phyloP scores from a whole-genome alignment of 37 sponge, comb jelly and placozoan genomes.

The Cladorhizidae sp. region DNA sequence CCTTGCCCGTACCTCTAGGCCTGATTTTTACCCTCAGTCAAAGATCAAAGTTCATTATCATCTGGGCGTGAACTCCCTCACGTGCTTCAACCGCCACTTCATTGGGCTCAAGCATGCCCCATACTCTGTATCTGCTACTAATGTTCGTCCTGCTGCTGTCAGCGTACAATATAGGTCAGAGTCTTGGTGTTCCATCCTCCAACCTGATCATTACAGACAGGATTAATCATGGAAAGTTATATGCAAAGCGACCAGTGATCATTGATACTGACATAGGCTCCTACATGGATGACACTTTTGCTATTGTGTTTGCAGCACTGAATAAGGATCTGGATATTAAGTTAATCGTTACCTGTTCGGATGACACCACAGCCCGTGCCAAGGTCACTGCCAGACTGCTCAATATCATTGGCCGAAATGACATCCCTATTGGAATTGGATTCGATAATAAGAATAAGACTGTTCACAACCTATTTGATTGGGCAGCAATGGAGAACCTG shows the following conservation, averaged over 20 bases:
- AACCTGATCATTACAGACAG: too few species aligned
- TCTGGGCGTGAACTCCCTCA: too few species aligned
- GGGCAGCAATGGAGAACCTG: slow-evolving; percentile 52
- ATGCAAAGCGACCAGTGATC: slow-evolving; percentile 65
- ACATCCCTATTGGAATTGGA: slow-evolving; percentile 81
- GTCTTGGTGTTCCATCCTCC: too few species aligned
- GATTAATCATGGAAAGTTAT: too few species aligned
- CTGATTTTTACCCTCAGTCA: too few species aligned
- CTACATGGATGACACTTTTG: slow-evolving; percentile 67
- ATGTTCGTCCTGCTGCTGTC: too few species aligned
- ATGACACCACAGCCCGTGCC: slow-evolving; percentile 70
- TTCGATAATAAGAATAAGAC: slow-evolving; percentile 24
- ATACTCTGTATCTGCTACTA: too few species aligned
- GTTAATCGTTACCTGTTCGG: slow-evolving; percentile 67
- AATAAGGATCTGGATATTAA: slow-evolving; percentile 54
- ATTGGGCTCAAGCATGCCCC: too few species aligned
- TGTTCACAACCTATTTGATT: slow-evolving; percentile 30
- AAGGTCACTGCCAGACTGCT: slow-evolving; percentile 65
- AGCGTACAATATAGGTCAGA: too few species aligned
- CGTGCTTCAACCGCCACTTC: too few species aligned
- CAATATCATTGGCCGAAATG: slow-evolving; percentile 36
- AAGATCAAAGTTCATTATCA: too few species aligned
- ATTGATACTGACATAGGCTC: slow-evolving; percentile 88
- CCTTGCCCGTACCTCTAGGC: too few species aligned
- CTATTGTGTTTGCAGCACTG: slow-evolving; percentile 63